Evolutionary conservation across 1,140 invertebrate genomes (phyloP), one percentile per base, ranked within the genome.

Genomic region (Brachionus asplanchnoidis): DNA sequence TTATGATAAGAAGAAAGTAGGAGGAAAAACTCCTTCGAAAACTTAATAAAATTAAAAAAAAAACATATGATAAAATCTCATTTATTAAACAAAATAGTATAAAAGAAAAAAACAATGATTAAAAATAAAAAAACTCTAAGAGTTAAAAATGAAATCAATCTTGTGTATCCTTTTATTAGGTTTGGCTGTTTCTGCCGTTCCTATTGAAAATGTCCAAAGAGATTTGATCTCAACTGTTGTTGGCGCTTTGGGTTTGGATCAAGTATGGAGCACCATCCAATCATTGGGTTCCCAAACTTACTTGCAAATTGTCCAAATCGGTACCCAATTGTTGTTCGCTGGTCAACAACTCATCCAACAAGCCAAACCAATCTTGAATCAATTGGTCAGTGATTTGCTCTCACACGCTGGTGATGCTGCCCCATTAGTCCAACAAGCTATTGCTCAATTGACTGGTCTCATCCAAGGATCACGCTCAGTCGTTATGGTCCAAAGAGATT

Each of bases 281-380:
- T 11, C 42, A 12, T 53, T 78, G 23, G 75, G 75, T 14, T 78
- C 75, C 23, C 40, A 78, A 44, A 53, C 46, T 17, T 44, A 46
- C 40, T 44, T 53, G 23, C 75, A 78, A 53, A 78, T 78, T 17
- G 17, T 53, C 14, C 42, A 44, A 44, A 78, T 78, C 75, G 75
- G 75, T 26, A 78, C 75, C 75, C 75, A 78, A 53, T 53, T 78
- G 42, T 53, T 78, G 42, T 78, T 78, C 75, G 75, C 75, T 53
- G 75, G 75, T 53, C 75, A 78, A 78, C 75, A 78, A 53, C 42
- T 78, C 75, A 12, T 44, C 26, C 0, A 12, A 44, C 75, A 78
- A 53, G 75, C 46, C 36, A 44, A 53, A 78, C 75, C 75, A 32
- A 78, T 78, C 75, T 53, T 78, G 42, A 78, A 11, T n/a, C 75